A percentile compares a stretch with the other conserved stretches of the same genome.
Conservation (phyloP, 2,797 vertebrate genomes). For the Bradypodion pumilum region DNA sequence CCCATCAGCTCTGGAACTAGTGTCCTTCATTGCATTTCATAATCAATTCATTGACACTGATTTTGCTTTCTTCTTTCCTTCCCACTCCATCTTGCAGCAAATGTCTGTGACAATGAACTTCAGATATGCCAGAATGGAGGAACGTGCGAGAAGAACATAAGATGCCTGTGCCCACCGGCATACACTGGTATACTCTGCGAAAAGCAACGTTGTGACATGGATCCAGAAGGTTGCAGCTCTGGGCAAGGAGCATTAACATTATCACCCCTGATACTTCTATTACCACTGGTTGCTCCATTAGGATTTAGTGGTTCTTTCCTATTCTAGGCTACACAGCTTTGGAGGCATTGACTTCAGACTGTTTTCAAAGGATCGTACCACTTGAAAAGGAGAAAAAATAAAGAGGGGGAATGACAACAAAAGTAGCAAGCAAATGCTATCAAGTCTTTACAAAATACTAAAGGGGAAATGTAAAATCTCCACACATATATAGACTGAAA, state of each 20-base stretch:
- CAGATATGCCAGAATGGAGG: slow-evolving; percentile 96
- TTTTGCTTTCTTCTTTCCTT: slow-evolving; percentile 51
- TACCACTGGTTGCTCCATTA: slow-evolving; percentile 74
- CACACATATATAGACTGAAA: slow-evolving; percentile 45
- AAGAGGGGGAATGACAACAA: neutral
- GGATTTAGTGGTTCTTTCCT: slow-evolving; percentile 60
- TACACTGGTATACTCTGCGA: slow-evolving; percentile 89
- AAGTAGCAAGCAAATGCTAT: slow-evolving; percentile 38
- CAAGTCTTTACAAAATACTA: slow-evolving; percentile 35
- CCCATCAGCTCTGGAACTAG: no score
- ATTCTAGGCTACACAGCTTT: slow-evolving; percentile 70
- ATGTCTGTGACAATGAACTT: slow-evolving; percentile 94
- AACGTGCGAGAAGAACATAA: slow-evolving; percentile 87
- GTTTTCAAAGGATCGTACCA: slow-evolving; percentile 71
- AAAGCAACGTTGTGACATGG: slow-evolving; percentile 85
- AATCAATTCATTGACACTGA: slow-evolving; percentile 41
- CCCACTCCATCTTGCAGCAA: slow-evolving; percentile 79
- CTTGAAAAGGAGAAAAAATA: slow-evolving; percentile 55
- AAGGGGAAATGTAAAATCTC: slow-evolving; percentile 19
- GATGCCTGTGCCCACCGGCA: slow-evolving; percentile 85
- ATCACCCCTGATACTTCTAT: slow-evolving; percentile 32
- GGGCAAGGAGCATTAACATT: slow-evolving; percentile 59
- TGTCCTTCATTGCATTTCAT: slow-evolving; percentile 36
- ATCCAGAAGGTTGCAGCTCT: slow-evolving; percentile 84
- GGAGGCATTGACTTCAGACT: slow-evolving; percentile 44